Conservation (phyloP, 2,888 invertebrate genomes). For the Drosophila nigricruria region DNA sequence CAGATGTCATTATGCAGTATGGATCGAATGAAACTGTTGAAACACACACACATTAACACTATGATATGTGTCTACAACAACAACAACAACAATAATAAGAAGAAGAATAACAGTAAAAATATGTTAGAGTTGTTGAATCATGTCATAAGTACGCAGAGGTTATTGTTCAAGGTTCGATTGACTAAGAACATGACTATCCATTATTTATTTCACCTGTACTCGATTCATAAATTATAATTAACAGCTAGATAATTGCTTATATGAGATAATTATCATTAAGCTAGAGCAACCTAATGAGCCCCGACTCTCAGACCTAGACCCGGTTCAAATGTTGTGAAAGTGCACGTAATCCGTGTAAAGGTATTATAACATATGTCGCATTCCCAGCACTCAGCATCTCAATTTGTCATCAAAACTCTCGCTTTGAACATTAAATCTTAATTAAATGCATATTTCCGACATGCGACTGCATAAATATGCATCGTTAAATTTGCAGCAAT, state of each 20-base stretch:
- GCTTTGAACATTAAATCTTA: neutral
- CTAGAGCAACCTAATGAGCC: neutral
- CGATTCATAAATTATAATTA: constrained; percentile 11
- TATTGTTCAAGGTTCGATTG: constrained; percentile 20
- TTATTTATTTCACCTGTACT: constrained; percentile 9
- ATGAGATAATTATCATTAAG: neutral
- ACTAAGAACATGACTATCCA: constrained; percentile 16
- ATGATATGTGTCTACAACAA: constrained; percentile 2
- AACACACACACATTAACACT: constrained; percentile 6
- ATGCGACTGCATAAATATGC: constrained; percentile 11
- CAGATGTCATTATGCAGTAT: neutral
- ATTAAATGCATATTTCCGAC: constrained; percentile 9
- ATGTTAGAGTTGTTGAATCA: constrained; percentile 20
- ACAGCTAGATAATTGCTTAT: neutral
- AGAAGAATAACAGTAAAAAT: neutral
- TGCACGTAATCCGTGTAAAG: neutral
- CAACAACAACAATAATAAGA: neutral
- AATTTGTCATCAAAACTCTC: neutral
- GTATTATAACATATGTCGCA: neutral
- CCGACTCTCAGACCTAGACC: neutral
- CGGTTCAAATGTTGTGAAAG: neutral
- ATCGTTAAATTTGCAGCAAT: neutral
- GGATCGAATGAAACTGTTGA: constrained; percentile 12
- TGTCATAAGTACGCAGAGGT: constrained; percentile 4
- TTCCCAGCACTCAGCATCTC: neutral